A percentile compares a stretch with the other conserved stretches of the same genome.
Conservation (phyloP, 2,888 invertebrate species). For the Allolobophora icterica region DNA sequence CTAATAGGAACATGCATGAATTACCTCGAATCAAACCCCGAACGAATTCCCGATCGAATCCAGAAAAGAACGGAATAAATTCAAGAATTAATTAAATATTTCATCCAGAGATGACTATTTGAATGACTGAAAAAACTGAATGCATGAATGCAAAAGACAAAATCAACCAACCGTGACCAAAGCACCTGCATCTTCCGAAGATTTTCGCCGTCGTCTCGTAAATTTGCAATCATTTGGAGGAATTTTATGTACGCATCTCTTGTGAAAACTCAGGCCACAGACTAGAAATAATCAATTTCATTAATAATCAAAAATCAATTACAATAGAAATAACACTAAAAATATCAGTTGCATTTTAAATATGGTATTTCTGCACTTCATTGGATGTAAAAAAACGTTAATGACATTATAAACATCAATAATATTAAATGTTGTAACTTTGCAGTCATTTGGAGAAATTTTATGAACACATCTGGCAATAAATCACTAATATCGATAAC, state of each 20-base stretch:
- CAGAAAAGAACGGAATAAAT: too few relatives aligned
- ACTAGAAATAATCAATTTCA: conserved; percentile 71
- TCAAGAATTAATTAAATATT: too few relatives aligned
- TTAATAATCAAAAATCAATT: not conserved
- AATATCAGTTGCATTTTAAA: too few relatives aligned
- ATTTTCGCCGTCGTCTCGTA: conserved; percentile 67
- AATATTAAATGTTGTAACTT: not conserved
- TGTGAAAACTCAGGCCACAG: conserved; percentile 97
- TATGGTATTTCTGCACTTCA: too few relatives aligned
- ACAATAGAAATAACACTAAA: not conserved
- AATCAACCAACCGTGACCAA: not conserved
- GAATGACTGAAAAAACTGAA: not conserved
- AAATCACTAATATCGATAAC: too few relatives aligned
- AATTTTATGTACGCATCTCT: conserved; percentile 89
- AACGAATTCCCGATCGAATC: too few relatives aligned
- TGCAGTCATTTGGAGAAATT: too few relatives aligned
- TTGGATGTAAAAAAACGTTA: not conserved
- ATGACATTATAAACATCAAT: not conserved
- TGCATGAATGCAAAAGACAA: not conserved
- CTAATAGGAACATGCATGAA: too few relatives aligned
- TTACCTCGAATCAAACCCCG: too few relatives aligned
- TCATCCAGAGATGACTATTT: too few relatives aligned
- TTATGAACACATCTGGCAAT: too few relatives aligned
- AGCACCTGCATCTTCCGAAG: conserved; percentile 53
- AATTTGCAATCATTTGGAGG: conserved; percentile 85